Evolutionary conservation across 2,113 vertebrate species (phyloP), one percentile per base, ranked within the genome.

Genomic region (Nesoenas mayeri): DNA sequence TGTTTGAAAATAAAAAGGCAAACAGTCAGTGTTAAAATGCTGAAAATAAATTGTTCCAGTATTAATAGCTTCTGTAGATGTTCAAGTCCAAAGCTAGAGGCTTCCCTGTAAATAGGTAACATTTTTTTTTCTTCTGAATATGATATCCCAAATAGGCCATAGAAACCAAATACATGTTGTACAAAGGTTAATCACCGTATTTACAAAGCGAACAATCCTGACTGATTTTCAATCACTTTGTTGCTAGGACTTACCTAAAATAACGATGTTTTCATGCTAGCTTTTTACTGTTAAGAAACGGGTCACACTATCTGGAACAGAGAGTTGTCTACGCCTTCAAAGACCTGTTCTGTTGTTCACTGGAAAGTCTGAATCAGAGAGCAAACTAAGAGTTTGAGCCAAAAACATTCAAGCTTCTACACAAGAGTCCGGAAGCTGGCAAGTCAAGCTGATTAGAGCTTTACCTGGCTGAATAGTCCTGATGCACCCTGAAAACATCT

Each of bases 21-120:
- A 96, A 94, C 73, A 94, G 93, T 96, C 95, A 95, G 94, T 96
- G 91, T 94, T 86, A 97, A 97, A 97, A 96, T 95, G 93, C 97
- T 85, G 96, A 89, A 95, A 97, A 95, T 93, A 95, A 96, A 87
- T 89, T 86, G 92, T 96, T 98, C 97, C 98, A 97, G 93, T 97
- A 95, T 94, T 95, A 94, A 96, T 66, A 97, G 85, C 91, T 94
- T 97, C 97, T 97, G 95, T 92, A 94, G 97, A 92, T 92, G 97
- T 97, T 98, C 98, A 95, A 99, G 98, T 98, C 98, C 97, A 98
- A 97, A 96, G 96, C 97, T 98, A 98, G 98, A 98, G 98, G 97
- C 98, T 98, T 98, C 97, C 98, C 97, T 97, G 72, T 98, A 94
- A 96, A 95, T 93, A 85, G 90, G 93, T 66, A 97, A 98, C 96